phyloP scores from a whole-genome alignment of 2,113 vertebrate species.

The Oryzias celebensis region DNA sequence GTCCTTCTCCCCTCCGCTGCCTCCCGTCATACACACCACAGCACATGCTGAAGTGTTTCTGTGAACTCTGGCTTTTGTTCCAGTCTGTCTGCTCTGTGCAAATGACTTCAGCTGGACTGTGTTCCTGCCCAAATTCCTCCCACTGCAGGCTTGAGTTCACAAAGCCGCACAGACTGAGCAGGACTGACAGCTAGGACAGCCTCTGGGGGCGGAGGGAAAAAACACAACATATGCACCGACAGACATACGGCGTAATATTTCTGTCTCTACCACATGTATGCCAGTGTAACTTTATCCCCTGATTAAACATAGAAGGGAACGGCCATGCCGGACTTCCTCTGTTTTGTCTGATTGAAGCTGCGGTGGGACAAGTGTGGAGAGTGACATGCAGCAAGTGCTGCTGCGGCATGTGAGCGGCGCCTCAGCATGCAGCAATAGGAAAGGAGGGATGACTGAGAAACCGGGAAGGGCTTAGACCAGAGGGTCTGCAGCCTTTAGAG shows the following conservation, averaged over 20 bases:
- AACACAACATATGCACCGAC: conserved; percentile 33
- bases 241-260: conserved; percentile 34
- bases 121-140: conserved; percentile 73
- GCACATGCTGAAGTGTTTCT: conserved; percentile 68
- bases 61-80: conserved; percentile 76
- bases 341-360: conserved; percentile 27
- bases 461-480: background rate
- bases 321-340: conserved; percentile 25
- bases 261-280: conserved; percentile 25
- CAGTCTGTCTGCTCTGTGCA: conserved; percentile 67
- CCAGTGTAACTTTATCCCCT: conserved; percentile 49
- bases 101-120: conserved; percentile 74
- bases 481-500: background rate
- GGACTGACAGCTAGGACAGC: conserved; percentile 62
- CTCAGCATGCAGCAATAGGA: conserved; percentile 26
- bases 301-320: conserved; percentile 40
- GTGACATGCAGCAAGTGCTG: conserved; percentile 76
- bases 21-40: conserved; percentile 41
- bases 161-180: conserved; percentile 58
- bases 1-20: conserved; percentile 14
- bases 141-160: conserved; percentile 68
- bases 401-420: conserved; percentile 60
- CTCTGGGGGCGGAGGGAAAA: conserved; percentile 49
- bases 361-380: conserved; percentile 69
- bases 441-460: conserved; percentile 12